Conservation (phyloP, 1,140 invertebrate species). For the Babylonia areolata region DNA sequence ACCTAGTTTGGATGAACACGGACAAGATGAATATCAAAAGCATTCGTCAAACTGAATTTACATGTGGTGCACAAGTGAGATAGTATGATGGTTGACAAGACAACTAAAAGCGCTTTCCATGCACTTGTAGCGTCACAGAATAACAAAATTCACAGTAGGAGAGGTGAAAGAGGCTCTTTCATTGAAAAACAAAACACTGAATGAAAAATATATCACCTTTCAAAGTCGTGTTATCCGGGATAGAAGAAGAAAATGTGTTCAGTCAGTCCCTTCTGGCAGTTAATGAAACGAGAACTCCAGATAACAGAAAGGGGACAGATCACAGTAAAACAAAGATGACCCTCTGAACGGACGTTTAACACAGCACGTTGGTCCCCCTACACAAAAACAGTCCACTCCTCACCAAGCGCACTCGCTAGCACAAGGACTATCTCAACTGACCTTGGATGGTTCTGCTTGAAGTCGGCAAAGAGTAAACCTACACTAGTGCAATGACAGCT, state of each 20-base stretch:
- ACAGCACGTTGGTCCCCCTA: slow-evolving; percentile 39
- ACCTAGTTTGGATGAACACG: not conserved
- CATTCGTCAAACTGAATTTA: not conserved
- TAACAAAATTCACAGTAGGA: slow-evolving; percentile 18
- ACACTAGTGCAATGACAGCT: not conserved
- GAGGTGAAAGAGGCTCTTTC: not conserved
- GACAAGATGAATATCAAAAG: slow-evolving; percentile 3
- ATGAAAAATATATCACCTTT: slow-evolving; percentile 14
- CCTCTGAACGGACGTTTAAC: not conserved
- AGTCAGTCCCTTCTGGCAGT: no score
- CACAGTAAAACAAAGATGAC: slow-evolving; percentile 8
- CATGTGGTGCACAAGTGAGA: slow-evolving; percentile 28
- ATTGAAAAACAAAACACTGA: not conserved
- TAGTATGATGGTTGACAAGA: slow-evolving; percentile 12
- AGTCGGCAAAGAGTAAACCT: not conserved
- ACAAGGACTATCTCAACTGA: not conserved
- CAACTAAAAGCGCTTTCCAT: slow-evolving; percentile 15
- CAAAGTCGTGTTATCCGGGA: not conserved
- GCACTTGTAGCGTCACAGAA: slow-evolving; percentile 10
- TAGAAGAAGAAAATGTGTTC: not conserved
- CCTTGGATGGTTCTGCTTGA: not conserved
- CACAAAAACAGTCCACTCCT: slow-evolving; percentile 36
- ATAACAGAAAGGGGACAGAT: not conserved
- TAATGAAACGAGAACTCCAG: not conserved
- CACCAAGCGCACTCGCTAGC: not conserved